Evolutionary conservation across 2,888 invertebrate species (phyloP), one percentile per base, ranked within the genome.

Genomic region (Atethmia centrago): DNA sequence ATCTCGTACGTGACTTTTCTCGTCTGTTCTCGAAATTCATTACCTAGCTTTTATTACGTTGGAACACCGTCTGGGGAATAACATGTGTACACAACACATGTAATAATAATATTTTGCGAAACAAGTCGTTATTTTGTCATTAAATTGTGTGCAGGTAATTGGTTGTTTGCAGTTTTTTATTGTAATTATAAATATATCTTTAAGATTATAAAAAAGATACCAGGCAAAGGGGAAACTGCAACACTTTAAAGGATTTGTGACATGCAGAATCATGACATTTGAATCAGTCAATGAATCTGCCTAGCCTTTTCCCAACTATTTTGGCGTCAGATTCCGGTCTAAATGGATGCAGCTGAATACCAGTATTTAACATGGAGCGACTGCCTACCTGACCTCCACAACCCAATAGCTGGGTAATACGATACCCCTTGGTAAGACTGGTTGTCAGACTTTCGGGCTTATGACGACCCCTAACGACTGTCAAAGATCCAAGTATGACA

Each of bases 1-100:
- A 77, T 63, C 28, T 40, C 55, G 42, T 63, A 76, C 83, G 85
- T 84, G 84, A 82, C 80, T 67, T 71, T 42, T n/a, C 28, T 58
- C 67, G 28, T 51, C 62, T 58, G 19, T 63, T 58, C 59, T 67
- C 63, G 47, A 79, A 79, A 72, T 74, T 79, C 69, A 77, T 84
- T 72, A 72, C 76, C 68, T 66, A 47, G 25, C 74, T 58, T 70
- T 72, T 70, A 83, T 72, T 74, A 82, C 63, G 67, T 73, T 65
- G 42, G 65, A 45, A 40, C 28, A 80, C 31, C 51, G 64, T 36
- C 3, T 64, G 36, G 36, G 42, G 19, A 36, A 61, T 49, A 0
- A 51, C 55, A 71, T 55, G 31, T n/a, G n/a, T n/a, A n/a, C n/a
- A n/a, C n/a, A n/a, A n/a, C n/a, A n/a, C n/a, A n/a, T 45, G 28